phyloP scores from a whole-genome alignment of 2,797 vertebrate species.

The Corythornis leucogaster region DNA sequence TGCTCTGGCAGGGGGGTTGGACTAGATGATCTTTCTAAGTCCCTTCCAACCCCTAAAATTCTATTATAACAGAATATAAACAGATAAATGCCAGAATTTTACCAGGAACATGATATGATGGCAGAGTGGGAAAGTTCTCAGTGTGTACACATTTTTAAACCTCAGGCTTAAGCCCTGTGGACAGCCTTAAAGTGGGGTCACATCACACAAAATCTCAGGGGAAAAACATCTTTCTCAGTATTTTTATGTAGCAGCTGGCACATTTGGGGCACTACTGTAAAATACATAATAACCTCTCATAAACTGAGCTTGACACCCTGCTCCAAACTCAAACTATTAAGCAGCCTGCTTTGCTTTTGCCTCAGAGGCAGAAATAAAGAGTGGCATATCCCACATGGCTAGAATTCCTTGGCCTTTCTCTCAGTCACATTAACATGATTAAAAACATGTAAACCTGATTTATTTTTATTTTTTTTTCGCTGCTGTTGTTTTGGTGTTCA shows the following conservation, averaged over 20 bases:
- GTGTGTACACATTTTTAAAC: not conserved
- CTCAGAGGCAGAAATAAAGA: constrained; percentile 65
- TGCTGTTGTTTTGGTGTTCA: constrained; percentile 48
- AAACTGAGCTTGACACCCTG: constrained; percentile 59
- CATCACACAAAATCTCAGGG: not conserved
- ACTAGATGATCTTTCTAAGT: too few species aligned
- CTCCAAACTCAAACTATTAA: constrained; percentile 35
- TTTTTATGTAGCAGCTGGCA: constrained; percentile 48
- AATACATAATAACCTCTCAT: constrained; percentile 43
- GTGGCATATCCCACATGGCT: constrained; percentile 57
- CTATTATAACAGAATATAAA: too few species aligned
- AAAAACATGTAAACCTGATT: constrained; percentile 55
- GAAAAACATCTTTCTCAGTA: constrained; percentile 8
- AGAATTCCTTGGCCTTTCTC: constrained; percentile 62
- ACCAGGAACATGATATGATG: not conserved
- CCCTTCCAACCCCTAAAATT: too few species aligned
- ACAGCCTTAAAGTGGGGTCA: constrained; percentile 27
- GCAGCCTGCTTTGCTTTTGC: constrained; percentile 38
- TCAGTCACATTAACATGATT: constrained; percentile 65
- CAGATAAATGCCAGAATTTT: not conserved
- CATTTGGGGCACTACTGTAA: constrained; percentile 49
- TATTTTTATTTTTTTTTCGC: not conserved
- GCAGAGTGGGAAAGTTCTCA: constrained; percentile 31
- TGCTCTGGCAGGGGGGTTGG: too few species aligned
- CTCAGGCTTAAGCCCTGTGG: not conserved